phyloP scores from a whole-genome alignment of 2,797 vertebrate genomes.

The Enoplosus armatus region DNA sequence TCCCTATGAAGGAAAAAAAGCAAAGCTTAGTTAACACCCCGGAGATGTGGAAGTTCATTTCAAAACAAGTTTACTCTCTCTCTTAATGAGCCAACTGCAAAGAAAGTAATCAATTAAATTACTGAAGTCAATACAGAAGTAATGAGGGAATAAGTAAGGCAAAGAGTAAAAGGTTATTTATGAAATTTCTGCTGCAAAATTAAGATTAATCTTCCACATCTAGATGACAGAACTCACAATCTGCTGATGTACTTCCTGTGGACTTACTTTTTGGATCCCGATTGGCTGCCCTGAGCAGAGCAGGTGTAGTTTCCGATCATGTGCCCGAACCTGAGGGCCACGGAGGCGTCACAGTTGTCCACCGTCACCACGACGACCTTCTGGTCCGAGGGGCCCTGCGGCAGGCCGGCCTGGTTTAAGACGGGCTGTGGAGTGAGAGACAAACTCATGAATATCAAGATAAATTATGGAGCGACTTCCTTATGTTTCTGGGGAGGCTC shows the following conservation, averaged over 20 bases:
- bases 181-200: background rate
- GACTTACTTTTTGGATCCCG: conserved; percentile 95
- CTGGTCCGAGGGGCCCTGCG: conserved; percentile 95
- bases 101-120: conserved; percentile 40
- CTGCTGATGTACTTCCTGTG: background rate
- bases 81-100: conserved; percentile 44
- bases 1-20: conserved; percentile 31
- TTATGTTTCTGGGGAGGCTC: conserved; percentile 18
- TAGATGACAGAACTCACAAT: background rate
- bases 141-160: background rate
- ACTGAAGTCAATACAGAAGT: conserved; percentile 37
- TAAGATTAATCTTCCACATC: background rate
- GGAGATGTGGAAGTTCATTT: conserved; percentile 54
- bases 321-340: conserved; percentile 91
- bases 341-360: conserved; percentile 91
- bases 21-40: conserved; percentile 36
- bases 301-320: conserved; percentile 93
- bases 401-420: conserved; percentile 90
- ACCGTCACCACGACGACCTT: conserved; percentile 93
- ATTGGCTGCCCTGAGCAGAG: conserved; percentile 93
- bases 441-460: conserved; percentile 36
- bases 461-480: conserved; percentile 1
- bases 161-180: background rate
- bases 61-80: conserved; percentile 61
- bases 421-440: conserved; percentile 84